Conservation (phyloP, 2,113 vertebrate genomes). For the Erythrocercus mccallii region DNA sequence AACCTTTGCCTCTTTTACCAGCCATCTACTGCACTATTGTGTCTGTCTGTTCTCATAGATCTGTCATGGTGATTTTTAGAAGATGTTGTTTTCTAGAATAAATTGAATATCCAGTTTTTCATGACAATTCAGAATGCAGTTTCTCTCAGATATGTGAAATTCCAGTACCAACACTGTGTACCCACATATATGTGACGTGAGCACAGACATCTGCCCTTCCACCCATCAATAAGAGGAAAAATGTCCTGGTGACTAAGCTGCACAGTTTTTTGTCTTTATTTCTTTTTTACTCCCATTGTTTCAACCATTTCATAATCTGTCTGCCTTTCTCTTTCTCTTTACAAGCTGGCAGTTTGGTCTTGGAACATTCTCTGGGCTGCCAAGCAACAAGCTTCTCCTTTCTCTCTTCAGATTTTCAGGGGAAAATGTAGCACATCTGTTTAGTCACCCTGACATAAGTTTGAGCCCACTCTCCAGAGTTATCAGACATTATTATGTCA, state of each 20-base stretch:
- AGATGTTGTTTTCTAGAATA: background rate
- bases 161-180: background rate
- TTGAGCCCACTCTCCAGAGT: background rate
- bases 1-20: background rate
- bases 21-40: background rate
- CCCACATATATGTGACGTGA: background rate
- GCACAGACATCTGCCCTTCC: background rate
- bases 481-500: constrained; percentile 6
- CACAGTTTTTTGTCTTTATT: background rate
- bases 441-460: constrained; percentile 5
- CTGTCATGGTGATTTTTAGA: background rate
- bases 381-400: constrained; percentile 14
- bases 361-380: constrained; percentile 16
- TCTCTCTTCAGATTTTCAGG: constrained; percentile 2
- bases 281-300: background rate
- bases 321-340: constrained; percentile 21
- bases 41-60: background rate
- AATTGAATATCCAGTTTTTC: background rate
- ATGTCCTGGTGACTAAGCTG: background rate
- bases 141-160: background rate
- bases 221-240: background rate
- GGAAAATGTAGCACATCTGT: background rate
- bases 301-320: background rate
- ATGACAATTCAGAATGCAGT: background rate
- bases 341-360: background rate